Conservation (phyloP, 2,113 vertebrate species). For the Mobula birostris region DNA sequence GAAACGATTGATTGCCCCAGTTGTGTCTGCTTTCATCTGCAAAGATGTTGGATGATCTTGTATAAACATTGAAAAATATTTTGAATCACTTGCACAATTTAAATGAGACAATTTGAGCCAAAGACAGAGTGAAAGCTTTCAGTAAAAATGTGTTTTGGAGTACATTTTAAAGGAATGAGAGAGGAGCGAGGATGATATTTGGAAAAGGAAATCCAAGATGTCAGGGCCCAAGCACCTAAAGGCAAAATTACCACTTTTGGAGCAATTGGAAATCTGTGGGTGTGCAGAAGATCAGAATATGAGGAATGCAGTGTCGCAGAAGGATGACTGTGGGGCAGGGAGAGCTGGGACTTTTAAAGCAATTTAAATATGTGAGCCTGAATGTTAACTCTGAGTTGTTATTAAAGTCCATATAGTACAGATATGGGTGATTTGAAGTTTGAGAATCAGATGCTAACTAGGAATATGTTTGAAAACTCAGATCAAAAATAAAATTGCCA, state of each 20-base stretch:
- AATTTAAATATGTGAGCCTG: background rate
- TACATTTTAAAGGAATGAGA: background rate
- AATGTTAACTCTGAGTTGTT: background rate
- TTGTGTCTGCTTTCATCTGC: too few species aligned
- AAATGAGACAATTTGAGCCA: background rate
- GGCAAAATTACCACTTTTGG: background rate
- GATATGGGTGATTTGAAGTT: background rate
- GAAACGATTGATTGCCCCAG: too few species aligned
- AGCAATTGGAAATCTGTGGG: background rate
- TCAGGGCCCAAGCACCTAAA: background rate
- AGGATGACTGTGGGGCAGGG: background rate
- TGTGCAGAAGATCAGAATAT: background rate
- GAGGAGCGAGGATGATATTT: background rate
- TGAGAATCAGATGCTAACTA: background rate
- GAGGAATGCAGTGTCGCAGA: background rate
- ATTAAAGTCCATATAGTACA: background rate
- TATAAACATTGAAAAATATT: background rate
- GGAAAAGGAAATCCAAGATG: background rate
- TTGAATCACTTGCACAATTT: background rate
- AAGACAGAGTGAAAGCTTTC: background rate
- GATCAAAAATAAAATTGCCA: too few species aligned
- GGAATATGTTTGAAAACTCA: background rate
- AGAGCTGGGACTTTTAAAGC: background rate
- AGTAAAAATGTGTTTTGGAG: background rate
- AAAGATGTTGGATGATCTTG: too few species aligned